Percentiles rank a stretch among this genome's conserved stretches.
Conservation (phyloP, 2,113 vertebrate genomes). For the Lontra canadensis region DNA sequence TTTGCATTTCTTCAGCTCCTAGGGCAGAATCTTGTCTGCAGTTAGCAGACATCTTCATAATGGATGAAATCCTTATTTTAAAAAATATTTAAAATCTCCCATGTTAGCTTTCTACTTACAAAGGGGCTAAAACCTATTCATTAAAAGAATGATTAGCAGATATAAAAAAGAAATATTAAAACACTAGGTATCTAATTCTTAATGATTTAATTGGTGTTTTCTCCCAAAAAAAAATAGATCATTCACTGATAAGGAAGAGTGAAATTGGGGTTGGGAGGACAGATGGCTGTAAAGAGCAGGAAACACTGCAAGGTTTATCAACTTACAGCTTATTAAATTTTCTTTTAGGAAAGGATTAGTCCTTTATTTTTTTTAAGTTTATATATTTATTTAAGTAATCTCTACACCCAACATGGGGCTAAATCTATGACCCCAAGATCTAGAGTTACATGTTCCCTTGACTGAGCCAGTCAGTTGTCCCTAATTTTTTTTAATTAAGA, state of each 20-base stretch:
- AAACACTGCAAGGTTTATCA: neutral
- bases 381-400: neutral
- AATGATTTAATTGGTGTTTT: neutral
- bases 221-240: neutral
- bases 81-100: neutral
- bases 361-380: neutral
- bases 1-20: neutral
- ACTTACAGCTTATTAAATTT: neutral
- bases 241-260: neutral
- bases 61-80: neutral
- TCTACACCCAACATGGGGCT: neutral
- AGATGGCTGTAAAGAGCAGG: neutral
- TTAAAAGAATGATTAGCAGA: neutral
- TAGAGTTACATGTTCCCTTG: neutral
- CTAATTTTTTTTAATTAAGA: neutral
- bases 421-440: neutral
- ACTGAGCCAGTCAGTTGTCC: neutral
- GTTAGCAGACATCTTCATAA: slow-evolving; percentile 17
- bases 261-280: neutral
- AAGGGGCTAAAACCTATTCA: neutral
- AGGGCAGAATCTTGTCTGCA: slow-evolving; percentile 9
- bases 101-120: neutral
- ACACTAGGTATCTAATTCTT: neutral
- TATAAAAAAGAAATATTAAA: neutral
- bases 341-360: neutral